A percentile compares a stretch with the other conserved stretches of the same genome.
Evolutionary conservation across 23 tunicate genomes (phyloP).

Genomic region (Diplosoma virens): DNA sequence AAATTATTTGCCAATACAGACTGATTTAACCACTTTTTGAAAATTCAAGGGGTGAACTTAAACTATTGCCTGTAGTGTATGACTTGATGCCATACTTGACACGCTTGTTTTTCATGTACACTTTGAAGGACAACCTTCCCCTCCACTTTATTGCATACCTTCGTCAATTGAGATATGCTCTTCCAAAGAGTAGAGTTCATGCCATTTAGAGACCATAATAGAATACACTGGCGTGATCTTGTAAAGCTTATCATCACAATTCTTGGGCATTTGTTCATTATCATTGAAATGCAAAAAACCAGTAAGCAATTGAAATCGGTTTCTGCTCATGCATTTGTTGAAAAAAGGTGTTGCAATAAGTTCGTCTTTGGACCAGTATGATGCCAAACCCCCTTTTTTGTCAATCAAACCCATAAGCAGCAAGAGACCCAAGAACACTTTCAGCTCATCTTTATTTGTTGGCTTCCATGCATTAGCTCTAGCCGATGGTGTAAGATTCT

Average conservation of each 20-base stretch:
- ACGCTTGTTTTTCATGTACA: constrained; percentile 34
- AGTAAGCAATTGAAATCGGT: constrained; percentile 22
- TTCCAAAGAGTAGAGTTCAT: constrained; percentile 15
- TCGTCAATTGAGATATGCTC: constrained; percentile 45
- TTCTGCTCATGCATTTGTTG: constrained; percentile 16
- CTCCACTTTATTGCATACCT: constrained; percentile 47
- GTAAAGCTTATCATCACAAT: constrained; percentile 14
- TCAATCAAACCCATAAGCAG: constrained; percentile 12
- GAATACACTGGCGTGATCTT: constrained; percentile 23
- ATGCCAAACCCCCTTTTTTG: not conserved
- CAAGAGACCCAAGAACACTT: constrained; percentile 22
- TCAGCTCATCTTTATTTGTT: not conserved
- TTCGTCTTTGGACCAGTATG: not conserved
- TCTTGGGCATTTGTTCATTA: constrained; percentile 6
- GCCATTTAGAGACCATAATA: constrained; percentile 16
- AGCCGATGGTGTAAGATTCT: not conserved
- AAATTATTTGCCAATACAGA: too few relatives aligned
- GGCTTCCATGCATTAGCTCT: constrained; percentile 3
- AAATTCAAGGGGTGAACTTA: too few relatives aligned
- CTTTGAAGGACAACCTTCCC: constrained; percentile 24
- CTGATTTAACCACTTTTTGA: too few relatives aligned
- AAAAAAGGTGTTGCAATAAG: constrained; percentile 18
- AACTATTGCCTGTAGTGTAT: too few relatives aligned
- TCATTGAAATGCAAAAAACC: constrained; percentile 34
- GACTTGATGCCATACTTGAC: constrained; percentile 48